Evolutionary conservation across 2,113 vertebrate species (phyloP).

Genomic region (human (Homo sapiens)): DNA sequence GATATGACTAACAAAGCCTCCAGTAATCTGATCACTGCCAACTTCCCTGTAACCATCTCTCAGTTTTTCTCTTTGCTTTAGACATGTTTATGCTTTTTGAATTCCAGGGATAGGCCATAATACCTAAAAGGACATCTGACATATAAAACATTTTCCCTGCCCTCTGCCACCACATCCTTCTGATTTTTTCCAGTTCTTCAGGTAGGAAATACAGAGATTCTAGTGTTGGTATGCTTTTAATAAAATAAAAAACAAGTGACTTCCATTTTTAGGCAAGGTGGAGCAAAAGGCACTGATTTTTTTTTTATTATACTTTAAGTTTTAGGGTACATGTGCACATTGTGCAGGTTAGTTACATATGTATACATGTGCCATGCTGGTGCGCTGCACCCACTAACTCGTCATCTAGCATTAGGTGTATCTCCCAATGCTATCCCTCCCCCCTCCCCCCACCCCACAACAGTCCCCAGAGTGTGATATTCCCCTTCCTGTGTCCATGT

Average conservation of each 20-base stretch:
- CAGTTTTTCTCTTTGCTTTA: background rate
- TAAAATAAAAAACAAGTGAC: background rate
- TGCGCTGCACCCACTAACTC: too few species aligned
- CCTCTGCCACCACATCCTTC: background rate
- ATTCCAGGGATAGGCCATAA: too few species aligned
- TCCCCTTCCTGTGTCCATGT: too few species aligned
- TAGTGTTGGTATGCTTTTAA: background rate
- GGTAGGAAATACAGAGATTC: background rate
- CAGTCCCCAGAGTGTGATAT: too few species aligned
- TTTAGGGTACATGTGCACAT: too few species aligned
- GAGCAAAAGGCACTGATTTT: background rate
- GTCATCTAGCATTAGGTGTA: too few species aligned
- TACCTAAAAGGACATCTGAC: background rate
- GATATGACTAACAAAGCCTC: background rate
- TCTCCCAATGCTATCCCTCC: too few species aligned
- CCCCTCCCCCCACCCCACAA: too few species aligned
- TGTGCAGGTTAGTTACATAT: too few species aligned
- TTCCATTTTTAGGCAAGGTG: background rate
- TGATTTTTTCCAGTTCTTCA: background rate
- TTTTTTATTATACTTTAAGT: too few species aligned
- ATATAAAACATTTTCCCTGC: too few species aligned
- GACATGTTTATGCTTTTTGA: background rate
- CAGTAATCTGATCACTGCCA: background rate
- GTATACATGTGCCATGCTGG: too few species aligned
- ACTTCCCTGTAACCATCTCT: background rate